Evolutionary conservation across 2,113 vertebrate genomes (phyloP).

Genomic region (Spizaetus ornatus): DNA sequence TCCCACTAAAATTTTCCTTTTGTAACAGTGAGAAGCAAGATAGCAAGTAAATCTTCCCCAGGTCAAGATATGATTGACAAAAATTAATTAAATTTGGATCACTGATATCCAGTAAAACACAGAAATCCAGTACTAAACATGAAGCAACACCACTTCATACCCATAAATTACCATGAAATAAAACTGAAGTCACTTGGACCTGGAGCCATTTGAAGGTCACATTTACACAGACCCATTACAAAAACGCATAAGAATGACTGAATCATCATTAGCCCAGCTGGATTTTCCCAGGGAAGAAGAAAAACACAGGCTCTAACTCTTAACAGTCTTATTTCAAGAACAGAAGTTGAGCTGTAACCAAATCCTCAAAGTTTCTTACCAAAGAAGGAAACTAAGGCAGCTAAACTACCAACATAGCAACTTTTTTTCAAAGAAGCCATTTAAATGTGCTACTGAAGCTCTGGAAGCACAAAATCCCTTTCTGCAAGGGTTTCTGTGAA

Average conservation of each 20-base stretch:
- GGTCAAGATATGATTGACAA: neutral
- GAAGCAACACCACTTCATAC: neutral
- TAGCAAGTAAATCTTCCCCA: neutral
- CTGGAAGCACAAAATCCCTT: neutral
- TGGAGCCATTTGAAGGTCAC: neutral
- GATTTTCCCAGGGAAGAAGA: neutral
- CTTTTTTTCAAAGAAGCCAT: neutral
- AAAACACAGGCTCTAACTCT: neutral
- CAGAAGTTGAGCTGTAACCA: neutral
- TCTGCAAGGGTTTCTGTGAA: neutral
- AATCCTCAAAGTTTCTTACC: neutral
- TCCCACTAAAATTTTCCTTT: neutral
- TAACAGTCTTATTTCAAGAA: neutral
- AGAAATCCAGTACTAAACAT: neutral
- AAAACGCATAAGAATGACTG: neutral
- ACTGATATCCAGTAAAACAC: neutral
- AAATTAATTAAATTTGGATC: neutral
- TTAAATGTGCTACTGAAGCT: neutral
- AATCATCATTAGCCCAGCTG: neutral
- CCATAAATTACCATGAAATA: neutral
- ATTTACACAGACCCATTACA: neutral
- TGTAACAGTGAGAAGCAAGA: neutral
- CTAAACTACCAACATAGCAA: neutral
- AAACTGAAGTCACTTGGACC: neutral
- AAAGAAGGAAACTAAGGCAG: neutral